Percentiles rank a stretch among this genome's conserved stretches.
Evolutionary conservation across 2,113 vertebrate species (phyloP).

Genomic region (Corvus cornix): DNA sequence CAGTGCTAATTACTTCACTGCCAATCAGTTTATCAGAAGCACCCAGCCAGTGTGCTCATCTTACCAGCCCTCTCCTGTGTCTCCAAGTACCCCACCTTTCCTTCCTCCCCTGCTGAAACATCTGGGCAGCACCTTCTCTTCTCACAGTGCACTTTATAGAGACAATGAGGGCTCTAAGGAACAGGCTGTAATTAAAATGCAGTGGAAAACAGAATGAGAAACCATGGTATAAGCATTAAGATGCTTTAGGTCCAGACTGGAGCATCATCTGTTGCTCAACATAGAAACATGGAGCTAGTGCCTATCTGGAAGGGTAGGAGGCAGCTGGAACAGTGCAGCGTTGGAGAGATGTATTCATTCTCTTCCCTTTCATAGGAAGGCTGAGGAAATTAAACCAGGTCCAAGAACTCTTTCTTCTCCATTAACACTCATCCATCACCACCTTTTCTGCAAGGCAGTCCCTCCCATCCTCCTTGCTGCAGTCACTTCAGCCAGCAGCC

Average conservation of each 20-base stretch:
- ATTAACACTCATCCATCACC: background rate
- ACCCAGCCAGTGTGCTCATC: background rate
- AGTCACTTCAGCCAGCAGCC: background rate
- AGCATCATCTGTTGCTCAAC: background rate
- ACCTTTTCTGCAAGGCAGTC: background rate
- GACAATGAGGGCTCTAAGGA: background rate
- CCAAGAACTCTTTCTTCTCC: constrained; percentile 14
- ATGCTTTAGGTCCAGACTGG: background rate
- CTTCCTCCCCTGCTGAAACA: background rate
- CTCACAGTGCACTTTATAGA: background rate
- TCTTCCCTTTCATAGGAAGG: constrained; percentile 28
- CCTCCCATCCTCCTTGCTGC: background rate
- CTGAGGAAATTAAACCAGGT: background rate
- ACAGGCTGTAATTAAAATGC: background rate
- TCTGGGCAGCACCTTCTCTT: background rate
- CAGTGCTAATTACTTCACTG: background rate
- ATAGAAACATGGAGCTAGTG: background rate
- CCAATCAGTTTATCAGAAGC: constrained; percentile 1
- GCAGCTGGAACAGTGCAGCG: background rate
- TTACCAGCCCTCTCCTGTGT: background rate
- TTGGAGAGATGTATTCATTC: background rate
- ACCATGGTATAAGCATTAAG: background rate
- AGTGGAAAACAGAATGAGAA: background rate
- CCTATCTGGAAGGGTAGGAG: background rate
- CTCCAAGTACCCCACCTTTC: background rate